These are phyloP conservation scores for Zaprionus vittiger DNA, from an alignment of 1,140 invertebrate genomes.

Conservation along the genomic window DNA sequence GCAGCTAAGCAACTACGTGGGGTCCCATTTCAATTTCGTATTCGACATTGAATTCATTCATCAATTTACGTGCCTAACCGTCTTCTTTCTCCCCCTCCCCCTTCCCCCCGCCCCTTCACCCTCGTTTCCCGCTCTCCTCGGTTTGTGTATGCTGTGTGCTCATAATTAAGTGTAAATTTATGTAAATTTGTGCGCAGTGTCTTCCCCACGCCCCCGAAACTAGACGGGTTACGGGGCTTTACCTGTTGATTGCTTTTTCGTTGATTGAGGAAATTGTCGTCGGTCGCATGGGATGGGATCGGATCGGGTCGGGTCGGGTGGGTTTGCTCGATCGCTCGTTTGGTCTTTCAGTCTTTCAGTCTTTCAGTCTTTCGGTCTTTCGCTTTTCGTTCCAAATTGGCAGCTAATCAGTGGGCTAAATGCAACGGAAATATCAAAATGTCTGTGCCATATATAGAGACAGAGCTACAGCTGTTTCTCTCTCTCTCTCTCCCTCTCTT, in stretches of 20 bases:
- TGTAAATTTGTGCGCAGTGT: slow-evolving; percentile 58
- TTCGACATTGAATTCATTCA: slow-evolving; percentile 38
- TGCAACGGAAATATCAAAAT: slow-evolving; percentile 75
- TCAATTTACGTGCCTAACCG: slow-evolving; percentile 14
- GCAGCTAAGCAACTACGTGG: neutral
- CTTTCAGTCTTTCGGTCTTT: slow-evolving; percentile 35
- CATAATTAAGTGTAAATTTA: slow-evolving; percentile 80
- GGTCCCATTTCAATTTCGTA: neutral
- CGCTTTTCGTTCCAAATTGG: slow-evolving; percentile 57
- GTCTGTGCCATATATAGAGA: slow-evolving; percentile 20
- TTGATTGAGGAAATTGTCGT: slow-evolving; percentile 13
- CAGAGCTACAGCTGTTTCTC: no score
- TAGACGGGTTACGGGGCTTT: neutral
- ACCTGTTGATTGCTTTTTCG: slow-evolving; percentile 11
- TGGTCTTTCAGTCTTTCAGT: slow-evolving; percentile 43
- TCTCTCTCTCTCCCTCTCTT: no score
- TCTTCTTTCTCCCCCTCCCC: neutral
- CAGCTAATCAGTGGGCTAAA: slow-evolving; percentile 73
- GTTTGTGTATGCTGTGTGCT: slow-evolving; percentile 32
- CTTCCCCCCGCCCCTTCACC: no score
- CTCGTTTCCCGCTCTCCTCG: no score
- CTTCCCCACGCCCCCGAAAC: neutral
- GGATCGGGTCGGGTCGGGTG: no score
- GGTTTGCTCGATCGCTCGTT: slow-evolving; percentile 36
- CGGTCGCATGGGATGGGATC: neutral